Evolutionary conservation across 2,888 invertebrate genomes (phyloP).

Genomic region (Trachelus tabidus): DNA sequence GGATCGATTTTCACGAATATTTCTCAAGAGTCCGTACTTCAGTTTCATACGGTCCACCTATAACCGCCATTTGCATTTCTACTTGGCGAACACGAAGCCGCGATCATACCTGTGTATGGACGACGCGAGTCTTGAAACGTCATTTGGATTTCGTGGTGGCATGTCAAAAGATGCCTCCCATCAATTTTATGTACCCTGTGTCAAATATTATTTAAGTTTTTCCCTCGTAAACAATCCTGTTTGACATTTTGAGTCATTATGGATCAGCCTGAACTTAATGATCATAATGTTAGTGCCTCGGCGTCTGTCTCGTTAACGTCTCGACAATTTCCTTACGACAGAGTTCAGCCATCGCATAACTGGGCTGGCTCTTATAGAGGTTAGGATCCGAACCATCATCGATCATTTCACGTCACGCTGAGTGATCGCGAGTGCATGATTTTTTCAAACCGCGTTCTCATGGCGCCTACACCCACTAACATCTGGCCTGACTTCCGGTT

Average conservation of each 20-base stretch:
- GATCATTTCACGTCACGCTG: conserved; percentile 45
- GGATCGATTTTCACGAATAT: not conserved
- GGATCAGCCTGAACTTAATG: not conserved
- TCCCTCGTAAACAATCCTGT: not conserved
- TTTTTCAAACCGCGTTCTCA: conserved; percentile 25
- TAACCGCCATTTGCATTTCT: not conserved
- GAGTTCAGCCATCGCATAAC: not conserved
- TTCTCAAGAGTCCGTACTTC: not conserved
- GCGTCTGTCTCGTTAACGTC: not conserved
- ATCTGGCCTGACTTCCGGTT: conserved; percentile 19
- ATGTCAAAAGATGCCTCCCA: not conserved
- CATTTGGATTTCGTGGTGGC: not conserved
- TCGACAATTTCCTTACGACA: not conserved
- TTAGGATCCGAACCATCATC: conserved; percentile 28
- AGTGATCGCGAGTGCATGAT: conserved; percentile 38
- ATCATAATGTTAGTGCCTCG: too few species aligned
- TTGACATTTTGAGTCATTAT: not conserved
- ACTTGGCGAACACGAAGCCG: not conserved
- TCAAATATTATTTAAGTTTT: not conserved
- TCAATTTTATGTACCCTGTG: not conserved
- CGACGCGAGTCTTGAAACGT: not conserved
- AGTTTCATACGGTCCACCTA: not conserved
- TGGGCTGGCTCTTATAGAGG: not conserved
- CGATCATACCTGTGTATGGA: not conserved
- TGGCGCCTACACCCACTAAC: conserved; percentile 1